Evolutionary conservation across 2,113 vertebrate species (phyloP).

Genomic region (Acrocephalus arundinaceus): DNA sequence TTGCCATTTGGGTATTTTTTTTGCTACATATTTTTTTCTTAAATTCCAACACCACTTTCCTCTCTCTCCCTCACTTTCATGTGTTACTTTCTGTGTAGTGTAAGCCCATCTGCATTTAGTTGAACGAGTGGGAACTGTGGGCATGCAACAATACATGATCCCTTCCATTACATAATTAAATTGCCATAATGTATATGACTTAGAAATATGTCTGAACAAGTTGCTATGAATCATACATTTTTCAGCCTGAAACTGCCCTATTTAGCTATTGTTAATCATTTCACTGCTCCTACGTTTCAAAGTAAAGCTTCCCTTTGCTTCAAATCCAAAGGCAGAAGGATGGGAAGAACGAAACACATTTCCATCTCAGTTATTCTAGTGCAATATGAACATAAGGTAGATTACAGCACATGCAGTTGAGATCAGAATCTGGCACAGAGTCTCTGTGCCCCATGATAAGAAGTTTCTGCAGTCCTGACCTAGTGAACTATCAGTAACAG

Average conservation of each 20-base stretch:
- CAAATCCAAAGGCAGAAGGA: neutral
- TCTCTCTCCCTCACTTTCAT: neutral
- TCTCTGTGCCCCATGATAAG: neutral
- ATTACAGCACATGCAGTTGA: neutral
- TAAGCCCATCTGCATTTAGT: slow-evolving; percentile 13
- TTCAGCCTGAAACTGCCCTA: slow-evolving; percentile 29
- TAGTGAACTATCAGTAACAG: neutral
- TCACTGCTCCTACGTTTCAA: neutral
- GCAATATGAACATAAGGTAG: neutral
- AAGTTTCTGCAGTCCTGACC: neutral
- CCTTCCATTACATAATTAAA: slow-evolving; percentile 61
- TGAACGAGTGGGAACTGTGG: slow-evolving; percentile 16
- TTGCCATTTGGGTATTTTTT: neutral
- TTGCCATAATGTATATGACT: slow-evolving; percentile 36
- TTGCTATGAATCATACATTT: slow-evolving; percentile 46
- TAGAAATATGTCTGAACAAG: slow-evolving; percentile 49
- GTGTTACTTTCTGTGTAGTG: neutral
- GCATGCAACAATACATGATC: slow-evolving; percentile 19
- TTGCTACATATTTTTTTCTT: neutral
- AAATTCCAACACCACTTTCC: neutral
- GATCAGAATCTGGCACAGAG: slow-evolving; percentile 28
- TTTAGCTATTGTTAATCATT: slow-evolving; percentile 44
- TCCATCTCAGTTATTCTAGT: neutral
- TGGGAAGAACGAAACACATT: neutral
- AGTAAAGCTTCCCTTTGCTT: neutral